Base-by-base conservation (phyloP, 2,888 invertebrate species). In the Coleophora flavipennella region DNA sequence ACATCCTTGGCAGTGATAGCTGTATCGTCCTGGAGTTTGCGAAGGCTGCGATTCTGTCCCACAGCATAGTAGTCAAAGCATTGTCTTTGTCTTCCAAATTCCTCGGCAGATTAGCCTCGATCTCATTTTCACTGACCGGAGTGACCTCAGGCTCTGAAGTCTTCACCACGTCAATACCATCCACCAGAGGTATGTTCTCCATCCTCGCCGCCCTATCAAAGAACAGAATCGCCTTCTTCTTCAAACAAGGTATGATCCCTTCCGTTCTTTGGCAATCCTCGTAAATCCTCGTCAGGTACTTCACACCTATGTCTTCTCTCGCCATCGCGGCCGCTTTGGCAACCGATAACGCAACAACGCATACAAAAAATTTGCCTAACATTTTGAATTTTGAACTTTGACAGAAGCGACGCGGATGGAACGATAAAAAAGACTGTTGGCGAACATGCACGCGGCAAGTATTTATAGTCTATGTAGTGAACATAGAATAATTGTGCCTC, bases 171-270 rank as follows among this genome's bases (percentile, higher is more conserved):
- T 90, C 89, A 3, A 93, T 76, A 35, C 91, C 92, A 48, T 92
- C 91, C 10, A 78, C 34, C 26, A 84, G 40, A 0, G 84, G 81
- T 49, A 86, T 88, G 13, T 88, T 85, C 14, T 92, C 91, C 79
- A 93, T 90, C 43, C 90, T 87, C 0, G 90, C 88, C 20, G 93
- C 87, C 36, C 93, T 85, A 58, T 93, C 93, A 50, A 94, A 89
- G 65, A 93, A 93, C 1, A 91, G 78, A 41, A 93, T 89, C 0
- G 93, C 93, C 62, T 93, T 93, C 70, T 92, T 92, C 81, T 94
- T 93, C 37, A 94, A 75, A 63, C 94, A 94, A 14, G 91, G 90
- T 38, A 90, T 78, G 38, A 93, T 81, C 35, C 91, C 92, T 43
- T 90, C 90, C 1, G 89, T 73, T 47, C 88, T 87, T 45, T 88